Conservation (phyloP, 2,888 invertebrate genomes). For the Parochlus steinenii region DNA sequence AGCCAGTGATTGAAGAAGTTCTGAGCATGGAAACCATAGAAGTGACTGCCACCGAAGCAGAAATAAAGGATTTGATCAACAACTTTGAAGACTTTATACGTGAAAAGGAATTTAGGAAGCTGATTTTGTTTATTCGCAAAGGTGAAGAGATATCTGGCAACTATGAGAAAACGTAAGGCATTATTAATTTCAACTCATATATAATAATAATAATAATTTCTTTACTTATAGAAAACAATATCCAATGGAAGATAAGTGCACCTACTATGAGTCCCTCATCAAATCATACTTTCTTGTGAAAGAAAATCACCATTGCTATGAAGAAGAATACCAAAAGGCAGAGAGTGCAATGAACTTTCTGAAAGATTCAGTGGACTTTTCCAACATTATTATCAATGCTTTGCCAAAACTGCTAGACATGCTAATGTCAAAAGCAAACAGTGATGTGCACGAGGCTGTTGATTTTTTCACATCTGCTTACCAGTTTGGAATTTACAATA, state of each 20-base stretch:
- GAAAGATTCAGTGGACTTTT: slow-evolving; percentile 42
- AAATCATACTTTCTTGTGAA: slow-evolving; percentile 9
- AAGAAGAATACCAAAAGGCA: slow-evolving; percentile 39
- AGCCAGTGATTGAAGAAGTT: slow-evolving; percentile 22
- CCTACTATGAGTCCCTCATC: slow-evolving; percentile 5
- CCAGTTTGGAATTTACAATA: slow-evolving; percentile 59
- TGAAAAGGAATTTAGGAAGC: slow-evolving; percentile 1
- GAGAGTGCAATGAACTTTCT: slow-evolving; percentile 53
- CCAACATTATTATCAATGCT: slow-evolving; percentile 23
- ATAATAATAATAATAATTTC: slow-evolving; percentile 20
- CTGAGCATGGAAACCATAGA: slow-evolving; percentile 16
- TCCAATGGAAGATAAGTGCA: slow-evolving; percentile 1
- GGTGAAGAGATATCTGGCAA: slow-evolving; percentile 18
- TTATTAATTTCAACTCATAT: too few species aligned
- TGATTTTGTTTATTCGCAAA: slow-evolving; percentile 1
- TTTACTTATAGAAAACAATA: too few species aligned
- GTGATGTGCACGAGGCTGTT: slow-evolving; percentile 78
- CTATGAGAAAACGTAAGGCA: slow-evolving; percentile 35
- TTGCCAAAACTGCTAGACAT: slow-evolving; percentile 53
- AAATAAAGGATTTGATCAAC: slow-evolving; percentile 4
- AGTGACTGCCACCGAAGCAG: slow-evolving; percentile 6
- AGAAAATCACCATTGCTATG: slow-evolving; percentile 29
- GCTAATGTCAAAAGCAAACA: slow-evolving; percentile 51
- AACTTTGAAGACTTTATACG: not conserved
- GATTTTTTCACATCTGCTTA: slow-evolving; percentile 72